These are phyloP conservation scores for Frieseomelitta varia DNA, from an alignment of 1,140 invertebrate genomes.

Conservation along the genomic window DNA sequence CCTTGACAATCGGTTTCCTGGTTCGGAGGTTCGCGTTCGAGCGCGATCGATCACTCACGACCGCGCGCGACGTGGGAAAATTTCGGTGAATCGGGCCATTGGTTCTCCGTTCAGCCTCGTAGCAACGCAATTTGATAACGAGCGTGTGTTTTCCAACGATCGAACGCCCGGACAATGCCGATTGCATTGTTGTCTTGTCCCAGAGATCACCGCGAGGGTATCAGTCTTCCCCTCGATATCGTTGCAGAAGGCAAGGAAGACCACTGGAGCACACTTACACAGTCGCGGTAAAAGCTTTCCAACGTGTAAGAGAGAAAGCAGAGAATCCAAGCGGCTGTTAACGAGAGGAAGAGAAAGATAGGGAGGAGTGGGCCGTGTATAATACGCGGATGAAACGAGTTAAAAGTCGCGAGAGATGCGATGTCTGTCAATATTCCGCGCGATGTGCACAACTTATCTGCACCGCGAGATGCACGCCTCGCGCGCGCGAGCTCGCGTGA, in stretches of 20 bases:
- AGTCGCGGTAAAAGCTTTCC: conserved; percentile 57
- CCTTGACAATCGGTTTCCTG: too few relatives aligned
- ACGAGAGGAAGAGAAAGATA: conserved; percentile 3
- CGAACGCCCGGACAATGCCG: conserved; percentile 66
- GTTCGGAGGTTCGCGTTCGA: background rate
- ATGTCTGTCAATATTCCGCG: conserved; percentile 69
- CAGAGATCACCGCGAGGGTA: conserved; percentile 81
- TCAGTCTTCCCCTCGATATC: conserved; percentile 76
- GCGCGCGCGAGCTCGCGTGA: conserved; percentile 57
- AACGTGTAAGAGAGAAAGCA: conserved; percentile 34
- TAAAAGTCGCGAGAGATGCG: conserved; percentile 63
- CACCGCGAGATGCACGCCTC: conserved; percentile 28
- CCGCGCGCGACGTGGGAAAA: background rate
- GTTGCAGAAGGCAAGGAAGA: conserved; percentile 58
- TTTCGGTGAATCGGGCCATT: background rate
- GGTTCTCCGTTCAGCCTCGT: conserved; percentile 32
- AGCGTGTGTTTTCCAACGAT: conserved; percentile 68
- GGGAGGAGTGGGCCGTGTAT: background rate
- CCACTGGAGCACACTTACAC: conserved; percentile 27
- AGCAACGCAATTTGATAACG: conserved; percentile 37
- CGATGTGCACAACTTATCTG: conserved; percentile 59
- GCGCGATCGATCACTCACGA: background rate
- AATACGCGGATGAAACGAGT: background rate
- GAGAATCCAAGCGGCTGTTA: background rate
- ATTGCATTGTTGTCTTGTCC: conserved; percentile 83